Base-by-base conservation (phyloP, 2,888 invertebrate species). In the Cephonodes hylas region DNA sequence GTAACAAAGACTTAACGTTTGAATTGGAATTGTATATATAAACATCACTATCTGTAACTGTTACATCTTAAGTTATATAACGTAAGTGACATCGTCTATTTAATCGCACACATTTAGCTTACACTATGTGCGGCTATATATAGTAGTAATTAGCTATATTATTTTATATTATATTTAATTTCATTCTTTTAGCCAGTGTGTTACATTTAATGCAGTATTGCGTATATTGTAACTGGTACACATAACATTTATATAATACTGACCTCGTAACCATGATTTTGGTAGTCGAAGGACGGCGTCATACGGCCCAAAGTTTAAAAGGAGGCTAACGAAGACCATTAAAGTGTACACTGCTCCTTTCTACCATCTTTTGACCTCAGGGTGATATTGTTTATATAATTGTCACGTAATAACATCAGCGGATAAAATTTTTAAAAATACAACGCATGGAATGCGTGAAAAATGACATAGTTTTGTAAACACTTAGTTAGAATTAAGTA, bases 231-330 rank as follows among this genome's bases (percentile, higher is more conserved):
- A 44, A 53, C 31, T 31, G 27, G 38, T n/a, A 53, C 31, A 53
- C 18, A 31, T 53, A 53, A 31, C 31, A 53, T 31, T 53, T 53
- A 53, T 31, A 27, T 53, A 53, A 53, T 18, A 53, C 31, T 53
- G 53, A 18, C 53, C 53, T 53, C 53, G 27, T 53, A 53, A 53
- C 53, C 53, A 53, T 53, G 53, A 53, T 53, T 53, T 53, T 27
- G 27, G 13, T 18, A 18, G 53, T 31, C 53, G 53, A 38, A 31
- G 31, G 27, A 53, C 31, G 31, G 31, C 31, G 31, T 27, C 7
- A 15, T 15, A 15, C 8, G 8, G 27, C 5, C 48, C n/a, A 15
- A 53, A 53, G 31, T 31, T 31, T 31, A 48, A 27, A 31, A 31
- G 31, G 27, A 53, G 53, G 31, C 10, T 53, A 31, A 18, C 18